Base-by-base conservation (phyloP, 2,797 vertebrate species). In the Urocyon cinereoargenteus region DNA sequence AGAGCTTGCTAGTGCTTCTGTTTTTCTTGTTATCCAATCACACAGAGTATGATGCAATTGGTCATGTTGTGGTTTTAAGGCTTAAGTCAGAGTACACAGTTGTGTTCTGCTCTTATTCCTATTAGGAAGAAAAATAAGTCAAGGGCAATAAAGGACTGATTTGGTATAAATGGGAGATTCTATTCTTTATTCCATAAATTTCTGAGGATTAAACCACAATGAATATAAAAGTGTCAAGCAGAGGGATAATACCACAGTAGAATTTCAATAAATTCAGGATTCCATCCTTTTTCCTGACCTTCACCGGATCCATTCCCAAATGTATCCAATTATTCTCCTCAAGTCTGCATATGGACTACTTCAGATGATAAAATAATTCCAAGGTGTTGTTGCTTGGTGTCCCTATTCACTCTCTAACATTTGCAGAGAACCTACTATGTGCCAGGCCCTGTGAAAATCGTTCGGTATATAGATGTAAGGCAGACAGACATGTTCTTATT, bases 61-160 rank as follows among this genome's bases (percentile, higher is more conserved):
- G 45, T 75, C 36, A n/a, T n/a, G 12, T 15, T 92, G 92, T 92
- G 86, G 45, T 96, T 90, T 94, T 84, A 81, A 95, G 24, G 21
- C 28, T 94, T 79, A 88, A n/a, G 28, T 73, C 57, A 85, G 49
- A 90, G 31, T 64, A 21, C 15, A 16, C 6, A 40, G 21, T 16
- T 91, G 53, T 84, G 31, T 61, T 91, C 66, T 22, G 45, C 53
- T 82, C 26, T 78, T 77, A 45, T 45, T 88, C 8, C 36, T 82
- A 36, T 81, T 61, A 5, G 51, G 51, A 6, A 96, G 18, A 86
- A 95, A 86, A 72, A 57, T 66, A 66, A 85, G 22, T 40, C 53
- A 78, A 90, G 34, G 55, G 10, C 3, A 55, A 13, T 64, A 72
- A 90, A 95, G 16, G 49, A 61, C 24, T 70, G 59, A 8, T 19